Percentiles rank a stretch among this genome's conserved stretches.
Conservation (phyloP, 2,888 invertebrate genomes). For the Melipona beecheii region DNA sequence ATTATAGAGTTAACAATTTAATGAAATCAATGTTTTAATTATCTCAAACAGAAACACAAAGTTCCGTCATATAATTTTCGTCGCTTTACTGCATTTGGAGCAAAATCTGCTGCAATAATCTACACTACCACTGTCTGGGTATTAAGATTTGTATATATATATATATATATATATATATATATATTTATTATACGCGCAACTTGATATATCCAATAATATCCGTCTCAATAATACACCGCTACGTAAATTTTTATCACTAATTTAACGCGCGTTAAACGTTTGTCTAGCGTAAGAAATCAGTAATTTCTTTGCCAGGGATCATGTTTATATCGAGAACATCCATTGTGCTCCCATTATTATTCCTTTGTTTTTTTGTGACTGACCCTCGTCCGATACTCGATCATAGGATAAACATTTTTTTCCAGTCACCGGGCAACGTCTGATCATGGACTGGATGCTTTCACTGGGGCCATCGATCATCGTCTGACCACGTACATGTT, state of each 20-base stretch:
- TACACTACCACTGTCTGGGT: too few relatives aligned
- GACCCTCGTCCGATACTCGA: conserved; percentile 13
- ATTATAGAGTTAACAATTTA: too few relatives aligned
- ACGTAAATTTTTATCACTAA: not conserved
- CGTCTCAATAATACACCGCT: not conserved
- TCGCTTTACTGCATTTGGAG: too few relatives aligned
- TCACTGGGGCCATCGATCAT: conserved; percentile 38
- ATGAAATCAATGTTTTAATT: too few relatives aligned
- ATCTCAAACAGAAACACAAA: too few relatives aligned
- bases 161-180: not conserved
- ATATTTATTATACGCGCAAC: not conserved
- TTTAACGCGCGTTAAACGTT: not conserved
- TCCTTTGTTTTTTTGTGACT: not conserved
- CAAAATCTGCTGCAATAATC: too few relatives aligned
- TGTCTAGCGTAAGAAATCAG: not conserved
- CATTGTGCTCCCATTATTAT: conserved; percentile 2
- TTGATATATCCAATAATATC: not conserved
- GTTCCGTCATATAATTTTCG: too few relatives aligned
- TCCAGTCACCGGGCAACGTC: conserved; percentile 26
- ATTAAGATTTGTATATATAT: not conserved
- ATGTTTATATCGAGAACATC: not conserved
- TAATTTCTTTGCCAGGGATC: not conserved
- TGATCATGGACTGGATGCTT: conserved; percentile 27
- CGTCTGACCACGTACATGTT: conserved; percentile 25
- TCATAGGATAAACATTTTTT: conserved; percentile 36